Evolutionary conservation across 2,113 vertebrate genomes (phyloP), one percentile per base, ranked within the genome.

Genomic region (Thunnus thynnus): DNA sequence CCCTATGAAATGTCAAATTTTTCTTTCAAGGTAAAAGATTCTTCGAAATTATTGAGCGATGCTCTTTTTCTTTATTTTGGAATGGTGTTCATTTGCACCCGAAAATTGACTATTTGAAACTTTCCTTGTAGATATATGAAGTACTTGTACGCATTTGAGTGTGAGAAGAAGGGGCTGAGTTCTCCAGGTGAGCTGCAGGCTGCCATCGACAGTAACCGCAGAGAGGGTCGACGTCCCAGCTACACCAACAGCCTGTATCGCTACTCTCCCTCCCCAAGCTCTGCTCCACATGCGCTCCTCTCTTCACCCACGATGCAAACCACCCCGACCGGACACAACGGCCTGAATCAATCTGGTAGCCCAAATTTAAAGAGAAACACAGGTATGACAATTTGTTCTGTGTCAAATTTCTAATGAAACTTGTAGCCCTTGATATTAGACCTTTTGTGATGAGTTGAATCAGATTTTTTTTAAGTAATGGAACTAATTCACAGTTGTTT

Each of bases 141-240:
- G 92, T 99, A 99, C 84, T 93, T 99, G 2, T 99, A 99, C 6
- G 95, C 97, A 9, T 99, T 99, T 1, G 98, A 99, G 90, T 99
- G 98, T 27, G 97, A 99, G 92, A 99, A 98, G 95, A 99, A 99
- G 70, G 96, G 96, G 0, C 94, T 99, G 90, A 99, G 98, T 82
- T 99, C 98, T 83, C 98, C 96, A 0, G 97, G 97, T 0, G 97
- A 99, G 92, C 95, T 99, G 7, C 97, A 99, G 96, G 96, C 97
- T 0, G 98, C 98, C 20, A 99, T 99, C 0, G 97, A 99, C 10
- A 97, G 98, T 85, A 99, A 99, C 92, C 93, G 98, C 41, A 91
- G 98, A 56, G 98, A 99, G 83, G 98, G 98, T 32, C 94, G 98
- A 1, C 95, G 98, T 77, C 97, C 98, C 77, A 97, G 97, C 91